These are phyloP conservation scores for Chromoteleia sp. DNA, from an alignment of 2,888 invertebrate genomes.

Conservation along the genomic window DNA sequence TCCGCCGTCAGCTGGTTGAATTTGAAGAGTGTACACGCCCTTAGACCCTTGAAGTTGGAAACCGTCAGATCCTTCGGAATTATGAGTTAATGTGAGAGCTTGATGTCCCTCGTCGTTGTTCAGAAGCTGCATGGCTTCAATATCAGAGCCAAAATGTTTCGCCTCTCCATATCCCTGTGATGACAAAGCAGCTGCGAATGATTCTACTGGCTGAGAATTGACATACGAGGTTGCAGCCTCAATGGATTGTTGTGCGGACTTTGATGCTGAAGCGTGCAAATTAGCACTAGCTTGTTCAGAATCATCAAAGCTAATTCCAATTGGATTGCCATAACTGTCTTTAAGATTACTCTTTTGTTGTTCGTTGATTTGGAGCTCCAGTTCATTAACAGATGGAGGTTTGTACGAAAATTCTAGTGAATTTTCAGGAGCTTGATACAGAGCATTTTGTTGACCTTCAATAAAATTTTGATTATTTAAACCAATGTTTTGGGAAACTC, in stretches of 20 bases:
- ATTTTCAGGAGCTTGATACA: conserved; percentile 67
- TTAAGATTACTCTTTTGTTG: conserved; percentile 77
- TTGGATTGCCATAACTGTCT: conserved; percentile 81
- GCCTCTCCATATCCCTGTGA: conserved; percentile 76
- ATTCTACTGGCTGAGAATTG: conserved; percentile 73
- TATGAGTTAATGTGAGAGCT: conserved; percentile 77
- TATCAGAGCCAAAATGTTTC: conserved; percentile 75
- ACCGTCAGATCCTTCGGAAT: conserved; percentile 76
- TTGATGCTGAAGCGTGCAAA: conserved; percentile 50
- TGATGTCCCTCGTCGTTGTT: conserved; percentile 78
- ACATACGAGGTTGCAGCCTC: conserved; percentile 11
- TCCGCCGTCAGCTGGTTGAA: conserved; percentile 89
- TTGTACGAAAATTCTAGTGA: conserved; percentile 60
- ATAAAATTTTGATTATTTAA: conserved; percentile 48
- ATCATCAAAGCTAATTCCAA: conserved; percentile 72
- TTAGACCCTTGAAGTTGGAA: conserved; percentile 85
- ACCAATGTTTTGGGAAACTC: conserved; percentile 10
- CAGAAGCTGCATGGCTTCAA: conserved; percentile 78
- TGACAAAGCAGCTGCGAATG: conserved; percentile 73
- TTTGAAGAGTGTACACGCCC: conserved; percentile 91
- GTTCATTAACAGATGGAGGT: conserved; percentile 75
- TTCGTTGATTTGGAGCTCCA: conserved; percentile 77
- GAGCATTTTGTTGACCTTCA: conserved; percentile 36
- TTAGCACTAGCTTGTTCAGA: conserved; percentile 65
- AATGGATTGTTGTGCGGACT: conserved; percentile 60